Evolutionary conservation across 2,113 vertebrate genomes (phyloP).

Genomic region (Arenaria interpres): DNA sequence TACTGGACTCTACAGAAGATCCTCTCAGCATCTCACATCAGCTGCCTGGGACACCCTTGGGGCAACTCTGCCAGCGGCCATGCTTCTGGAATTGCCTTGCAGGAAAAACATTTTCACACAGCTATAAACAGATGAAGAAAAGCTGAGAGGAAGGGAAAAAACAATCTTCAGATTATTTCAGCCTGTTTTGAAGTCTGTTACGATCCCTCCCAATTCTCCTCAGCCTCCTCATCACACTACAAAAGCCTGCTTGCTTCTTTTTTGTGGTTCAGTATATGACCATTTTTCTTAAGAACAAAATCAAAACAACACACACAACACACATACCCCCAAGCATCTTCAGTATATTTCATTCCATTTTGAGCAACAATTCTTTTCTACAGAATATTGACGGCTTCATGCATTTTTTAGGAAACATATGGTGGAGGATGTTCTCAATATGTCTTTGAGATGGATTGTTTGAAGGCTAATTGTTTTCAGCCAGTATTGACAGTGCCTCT

Average conservation of each 20-base stretch:
- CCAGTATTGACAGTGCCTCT: not conserved
- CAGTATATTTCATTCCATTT: not conserved
- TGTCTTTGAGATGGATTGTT: not conserved
- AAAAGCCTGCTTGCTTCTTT: not conserved
- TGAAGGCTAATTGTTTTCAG: not conserved
- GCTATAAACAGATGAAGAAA: not conserved
- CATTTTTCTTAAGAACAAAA: not conserved
- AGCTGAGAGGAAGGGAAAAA: not conserved
- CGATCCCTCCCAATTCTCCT: not conserved
- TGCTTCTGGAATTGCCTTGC: not conserved
- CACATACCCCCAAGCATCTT: not conserved
- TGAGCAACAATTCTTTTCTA: not conserved
- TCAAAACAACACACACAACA: not conserved
- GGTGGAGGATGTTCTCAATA: not conserved
- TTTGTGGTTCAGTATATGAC: not conserved
- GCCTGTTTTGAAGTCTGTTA: not conserved
- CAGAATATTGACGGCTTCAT: not conserved
- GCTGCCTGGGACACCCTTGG: not conserved
- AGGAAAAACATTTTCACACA: not conserved
- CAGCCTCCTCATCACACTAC: not conserved
- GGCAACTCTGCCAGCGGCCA: not conserved
- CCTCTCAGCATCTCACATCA: not conserved
- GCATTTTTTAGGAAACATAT: not conserved
- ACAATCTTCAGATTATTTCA: not conserved
- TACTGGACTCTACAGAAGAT: not conserved